Conservation (phyloP, 2,888 invertebrate genomes). For the Philopedon plagiatum region DNA sequence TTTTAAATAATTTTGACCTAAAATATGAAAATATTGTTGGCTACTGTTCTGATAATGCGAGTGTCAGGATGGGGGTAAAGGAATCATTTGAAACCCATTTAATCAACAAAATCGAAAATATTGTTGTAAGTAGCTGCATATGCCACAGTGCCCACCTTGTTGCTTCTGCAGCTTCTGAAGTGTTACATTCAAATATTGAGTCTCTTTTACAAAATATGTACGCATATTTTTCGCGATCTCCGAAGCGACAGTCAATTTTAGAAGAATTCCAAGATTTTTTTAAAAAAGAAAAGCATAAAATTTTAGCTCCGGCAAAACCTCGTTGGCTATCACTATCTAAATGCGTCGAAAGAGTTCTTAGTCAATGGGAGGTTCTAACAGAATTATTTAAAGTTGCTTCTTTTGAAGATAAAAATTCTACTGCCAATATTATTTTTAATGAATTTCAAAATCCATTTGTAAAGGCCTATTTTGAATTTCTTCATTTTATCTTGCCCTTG, state of each 20-base stretch:
- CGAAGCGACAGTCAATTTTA: conserved; percentile 45
- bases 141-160: conserved; percentile 42
- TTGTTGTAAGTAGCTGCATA: conserved; percentile 39
- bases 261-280: conserved; percentile 45
- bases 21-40: conserved; percentile 31
- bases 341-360: conserved; percentile 44
- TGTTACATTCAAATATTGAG: conserved; percentile 39
- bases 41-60: conserved; percentile 40
- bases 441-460: conserved; percentile 39
- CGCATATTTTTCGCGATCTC: conserved; percentile 46
- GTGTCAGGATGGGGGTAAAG: conserved; percentile 36
- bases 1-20: conserved; percentile 31
- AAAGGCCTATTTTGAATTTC: conserved; percentile 32
- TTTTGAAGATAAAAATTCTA: conserved; percentile 37
- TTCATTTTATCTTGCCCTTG: conserved; percentile 8
- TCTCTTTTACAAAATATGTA: conserved; percentile 41
- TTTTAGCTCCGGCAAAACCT: conserved; percentile 38
- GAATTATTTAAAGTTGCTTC: conserved; percentile 27
- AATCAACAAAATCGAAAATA: conserved; percentile 28
- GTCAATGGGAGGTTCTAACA: conserved; percentile 42
- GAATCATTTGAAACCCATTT: conserved; percentile 43
- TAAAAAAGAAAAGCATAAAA: conserved; percentile 29
- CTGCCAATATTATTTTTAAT: conserved; percentile 24
- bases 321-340: conserved; percentile 41
- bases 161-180: conserved; percentile 40